phyloP scores from a whole-genome alignment of 2,888 invertebrate genomes.

The Creontiades dilutus region DNA sequence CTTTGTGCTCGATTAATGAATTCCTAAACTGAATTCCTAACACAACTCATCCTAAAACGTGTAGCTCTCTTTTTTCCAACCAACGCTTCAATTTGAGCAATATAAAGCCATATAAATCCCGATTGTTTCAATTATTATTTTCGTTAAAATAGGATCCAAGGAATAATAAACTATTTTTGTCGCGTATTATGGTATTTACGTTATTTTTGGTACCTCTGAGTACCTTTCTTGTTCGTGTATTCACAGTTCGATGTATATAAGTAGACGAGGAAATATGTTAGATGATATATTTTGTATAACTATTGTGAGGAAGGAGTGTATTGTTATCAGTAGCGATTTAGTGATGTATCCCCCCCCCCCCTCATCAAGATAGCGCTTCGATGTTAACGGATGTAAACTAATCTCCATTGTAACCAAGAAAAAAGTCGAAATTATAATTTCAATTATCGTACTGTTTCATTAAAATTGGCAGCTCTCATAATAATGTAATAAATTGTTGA shows the following conservation, averaged over 20 bases:
- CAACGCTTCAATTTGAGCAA: too few species aligned
- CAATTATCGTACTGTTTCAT: neutral
- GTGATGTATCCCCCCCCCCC: neutral
- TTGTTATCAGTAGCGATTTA: neutral
- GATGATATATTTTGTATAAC: constrained; percentile 30
- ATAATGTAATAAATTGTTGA: constrained; percentile 34
- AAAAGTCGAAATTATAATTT: neutral
- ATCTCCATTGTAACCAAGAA: neutral
- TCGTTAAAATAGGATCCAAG: neutral
- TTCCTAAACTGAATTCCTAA: too few species aligned
- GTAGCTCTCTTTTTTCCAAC: too few species aligned
- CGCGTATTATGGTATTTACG: neutral
- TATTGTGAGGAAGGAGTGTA: constrained; percentile 22
- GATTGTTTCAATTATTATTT: neutral
- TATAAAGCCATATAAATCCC: neutral
- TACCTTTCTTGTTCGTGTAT: neutral
- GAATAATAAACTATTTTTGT: constrained; percentile 8
- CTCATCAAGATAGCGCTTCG: constrained; percentile 16
- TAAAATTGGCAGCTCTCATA: constrained; percentile 23
- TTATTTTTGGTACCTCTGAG: neutral
- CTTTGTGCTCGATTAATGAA: too few species aligned
- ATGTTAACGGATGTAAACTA: constrained; percentile 1
- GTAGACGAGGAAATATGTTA: constrained; percentile 12
- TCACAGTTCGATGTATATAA: constrained; percentile 16
- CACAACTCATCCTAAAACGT: too few species aligned